phyloP scores from a whole-genome alignment of 2,113 vertebrate species.

The Varanus salvator region DNA sequence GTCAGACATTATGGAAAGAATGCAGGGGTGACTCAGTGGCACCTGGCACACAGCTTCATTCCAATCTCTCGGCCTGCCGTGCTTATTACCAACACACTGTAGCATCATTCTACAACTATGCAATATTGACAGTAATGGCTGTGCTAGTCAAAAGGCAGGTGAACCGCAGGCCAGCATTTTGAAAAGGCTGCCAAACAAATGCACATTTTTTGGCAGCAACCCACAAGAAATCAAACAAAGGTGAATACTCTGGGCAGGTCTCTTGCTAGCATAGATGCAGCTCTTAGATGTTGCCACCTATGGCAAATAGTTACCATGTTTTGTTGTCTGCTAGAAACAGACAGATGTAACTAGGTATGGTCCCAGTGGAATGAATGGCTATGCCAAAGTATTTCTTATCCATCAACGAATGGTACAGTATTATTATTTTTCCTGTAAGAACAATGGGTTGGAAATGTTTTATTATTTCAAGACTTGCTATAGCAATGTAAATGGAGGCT shows the following conservation, averaged over 20 bases:
- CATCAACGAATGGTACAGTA: background rate
- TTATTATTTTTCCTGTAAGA: background rate
- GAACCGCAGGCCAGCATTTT: background rate
- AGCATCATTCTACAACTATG: background rate
- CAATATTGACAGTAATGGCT: background rate
- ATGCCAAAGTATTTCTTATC: background rate
- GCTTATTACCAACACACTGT: background rate
- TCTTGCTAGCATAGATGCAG: too few species aligned
- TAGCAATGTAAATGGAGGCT: background rate
- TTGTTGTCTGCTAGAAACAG: background rate
- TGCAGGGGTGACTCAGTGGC: background rate
- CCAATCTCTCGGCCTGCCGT: background rate
- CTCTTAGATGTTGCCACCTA: background rate
- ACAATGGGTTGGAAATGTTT: background rate
- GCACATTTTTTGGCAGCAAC: background rate
- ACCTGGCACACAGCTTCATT: background rate
- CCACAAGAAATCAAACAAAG: background rate
- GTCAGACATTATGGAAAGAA: background rate
- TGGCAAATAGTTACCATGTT: constrained; percentile 6
- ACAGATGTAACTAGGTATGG: background rate
- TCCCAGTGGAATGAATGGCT: background rate
- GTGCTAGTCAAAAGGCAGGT: background rate
- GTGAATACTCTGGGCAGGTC: background rate
- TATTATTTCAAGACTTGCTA: background rate
- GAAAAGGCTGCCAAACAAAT: background rate